Base-by-base conservation (phyloP, 2,888 invertebrate species). In the Heliconius erato region DNA sequence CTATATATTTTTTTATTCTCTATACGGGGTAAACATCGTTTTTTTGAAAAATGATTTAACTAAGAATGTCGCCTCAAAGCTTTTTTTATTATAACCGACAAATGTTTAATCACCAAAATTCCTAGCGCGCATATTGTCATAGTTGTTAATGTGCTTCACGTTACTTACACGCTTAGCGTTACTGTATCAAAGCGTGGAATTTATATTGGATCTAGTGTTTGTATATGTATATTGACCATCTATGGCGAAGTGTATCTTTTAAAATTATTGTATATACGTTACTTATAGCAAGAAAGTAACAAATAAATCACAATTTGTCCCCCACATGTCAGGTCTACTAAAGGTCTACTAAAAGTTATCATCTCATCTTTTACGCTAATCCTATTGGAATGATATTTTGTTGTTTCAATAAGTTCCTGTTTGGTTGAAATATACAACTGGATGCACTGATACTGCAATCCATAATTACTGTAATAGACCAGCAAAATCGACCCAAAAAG, bases 181-280 rank as follows among this genome's bases (percentile, higher is more conserved):
- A 90, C 90, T 89, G 88, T 88, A 88, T 89, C 89, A 86, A 88
- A 88, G 69, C 68, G 79, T 77, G 83, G 84, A 82, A 83, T 83
- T 85, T 82, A 81, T 84, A 82, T 82, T 78, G 28, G 49, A 67
- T 44, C 12, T 49, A 6, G n/a, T 44, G 19, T 44, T 67, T 54
- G 19, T 54, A 23, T 3, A 28, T 26, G 19, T 67, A 78, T 65
- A 2, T 65, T n/a, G 65, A 12, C 4, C 4, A n/a, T 71, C 0
- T 71, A 71, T 71, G 26, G 40, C 44, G 7, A 19, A 71, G 71
- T 44, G 26, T 71, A n/a, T 44, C 40, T 40, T 40, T 40, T 6
- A n/a, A 5, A 71, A 12, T n/a, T 2, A 71, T 74, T 14, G 40
- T 71, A 59, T 16, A 40, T 40, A 40, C 40, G 40, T 11, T 40